A percentile compares a stretch with the other conserved stretches of the same genome.
phyloP scores from a whole-genome alignment of 1,140 invertebrate species.

The Trichoplusia ni region DNA sequence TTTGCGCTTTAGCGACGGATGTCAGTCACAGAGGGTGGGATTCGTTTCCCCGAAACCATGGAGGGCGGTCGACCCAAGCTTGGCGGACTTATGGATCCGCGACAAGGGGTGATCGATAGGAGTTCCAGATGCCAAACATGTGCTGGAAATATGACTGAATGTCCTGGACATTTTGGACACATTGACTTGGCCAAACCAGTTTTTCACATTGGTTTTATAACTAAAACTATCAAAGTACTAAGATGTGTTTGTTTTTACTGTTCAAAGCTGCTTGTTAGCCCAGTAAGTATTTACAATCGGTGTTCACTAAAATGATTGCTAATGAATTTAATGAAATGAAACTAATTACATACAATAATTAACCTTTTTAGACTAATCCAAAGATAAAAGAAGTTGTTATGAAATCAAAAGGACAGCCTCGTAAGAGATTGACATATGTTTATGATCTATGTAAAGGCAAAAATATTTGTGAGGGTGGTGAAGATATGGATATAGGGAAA shows the following conservation, averaged over 20 bases:
- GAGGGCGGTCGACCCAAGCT: constrained; percentile 98
- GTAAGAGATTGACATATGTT: constrained; percentile 96
- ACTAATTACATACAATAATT: constrained; percentile 77
- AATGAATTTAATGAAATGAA: too few species aligned
- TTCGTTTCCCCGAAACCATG: constrained; percentile 98
- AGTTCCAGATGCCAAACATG: constrained; percentile 98
- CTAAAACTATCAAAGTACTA: constrained; percentile 98
- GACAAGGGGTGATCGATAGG: constrained; percentile 98
- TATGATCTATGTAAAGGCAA: constrained; percentile 99
- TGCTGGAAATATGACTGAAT: constrained; percentile 98
- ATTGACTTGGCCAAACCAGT: constrained; percentile 99
- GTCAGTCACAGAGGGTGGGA: constrained; percentile 98
- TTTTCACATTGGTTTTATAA: constrained; percentile 98
- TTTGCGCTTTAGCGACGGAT: constrained; percentile 96
- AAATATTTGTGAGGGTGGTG: constrained; percentile 98
- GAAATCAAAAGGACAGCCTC: constrained; percentile 98
- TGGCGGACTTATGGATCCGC: constrained; percentile 99
- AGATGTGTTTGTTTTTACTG: constrained; percentile 99
- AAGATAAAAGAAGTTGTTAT: constrained; percentile 98
- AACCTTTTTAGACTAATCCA: constrained; percentile 89
- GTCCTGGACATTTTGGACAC: constrained; percentile 99
- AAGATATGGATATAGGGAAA: constrained; percentile 96
- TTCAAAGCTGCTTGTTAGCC: constrained; percentile 96
- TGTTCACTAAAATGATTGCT: too few species aligned
- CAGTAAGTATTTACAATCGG: too few species aligned